Evolutionary conservation across 2,888 invertebrate species (phyloP).

Genomic region (Drosophila cognata): DNA sequence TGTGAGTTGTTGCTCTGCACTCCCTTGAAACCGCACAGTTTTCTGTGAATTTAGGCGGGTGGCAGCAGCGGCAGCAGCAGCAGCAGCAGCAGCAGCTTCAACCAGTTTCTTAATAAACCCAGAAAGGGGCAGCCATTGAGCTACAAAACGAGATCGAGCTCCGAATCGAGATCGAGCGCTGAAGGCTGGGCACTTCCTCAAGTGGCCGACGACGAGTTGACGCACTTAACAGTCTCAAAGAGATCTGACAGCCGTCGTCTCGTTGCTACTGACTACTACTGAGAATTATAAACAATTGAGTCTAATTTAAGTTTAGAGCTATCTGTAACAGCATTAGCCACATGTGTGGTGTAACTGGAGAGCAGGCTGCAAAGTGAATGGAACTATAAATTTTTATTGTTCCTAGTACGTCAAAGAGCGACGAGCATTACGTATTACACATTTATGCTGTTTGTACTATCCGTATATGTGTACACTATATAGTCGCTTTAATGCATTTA

Average conservation of each 20-base stretch:
- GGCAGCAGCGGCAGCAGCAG: slow-evolving; percentile 25
- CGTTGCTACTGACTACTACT: slow-evolving; percentile 10
- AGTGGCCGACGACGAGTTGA: slow-evolving; percentile 43
- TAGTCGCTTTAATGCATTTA: slow-evolving; percentile 63
- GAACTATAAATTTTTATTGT: slow-evolving; percentile 23
- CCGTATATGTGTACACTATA: background rate
- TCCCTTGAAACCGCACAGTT: slow-evolving; percentile 12
- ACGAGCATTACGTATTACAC: slow-evolving; percentile 19
- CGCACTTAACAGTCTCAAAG: slow-evolving; percentile 60
- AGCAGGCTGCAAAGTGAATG: slow-evolving; percentile 46
- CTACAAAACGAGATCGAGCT: slow-evolving; percentile 29
- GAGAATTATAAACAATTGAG: slow-evolving; percentile 79
- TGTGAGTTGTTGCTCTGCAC: slow-evolving; percentile 30
- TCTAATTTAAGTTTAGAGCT: slow-evolving; percentile 74
- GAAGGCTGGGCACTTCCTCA: slow-evolving; percentile 64
- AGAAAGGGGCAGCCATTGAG: slow-evolving; percentile 22
- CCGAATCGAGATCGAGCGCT: slow-evolving; percentile 30
- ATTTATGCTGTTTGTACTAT: background rate
- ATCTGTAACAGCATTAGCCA: slow-evolving; percentile 60
- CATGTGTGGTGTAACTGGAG: slow-evolving; percentile 62
- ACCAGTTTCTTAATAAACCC: slow-evolving; percentile 48
- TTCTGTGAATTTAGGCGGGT: slow-evolving; percentile 64
- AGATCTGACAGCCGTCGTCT: slow-evolving; percentile 12
- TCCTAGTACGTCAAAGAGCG: slow-evolving; percentile 34
- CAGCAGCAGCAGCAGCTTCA: slow-evolving; percentile 9